Evolutionary conservation across 92 coral and sea anemone species (phyloP), one percentile per base, ranked within the genome.

Genomic region (Epizoanthus rinbou): DNA sequence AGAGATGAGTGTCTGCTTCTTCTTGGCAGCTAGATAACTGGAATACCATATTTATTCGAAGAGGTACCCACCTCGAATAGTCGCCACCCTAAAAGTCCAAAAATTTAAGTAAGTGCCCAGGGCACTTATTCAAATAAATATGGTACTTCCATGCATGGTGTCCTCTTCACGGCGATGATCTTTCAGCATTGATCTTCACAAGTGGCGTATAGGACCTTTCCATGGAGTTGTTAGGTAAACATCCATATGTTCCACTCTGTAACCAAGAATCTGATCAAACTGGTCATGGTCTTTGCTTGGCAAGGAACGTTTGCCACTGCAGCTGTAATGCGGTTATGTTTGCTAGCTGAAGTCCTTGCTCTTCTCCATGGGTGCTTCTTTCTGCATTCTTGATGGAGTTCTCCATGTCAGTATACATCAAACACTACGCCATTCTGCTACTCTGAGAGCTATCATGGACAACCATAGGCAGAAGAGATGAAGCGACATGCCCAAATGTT

Each of bases 1-100:
- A 86, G 5, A 89, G 72, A 64, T 84, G 87, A 11, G 86, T 86
- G 54, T 80, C 92, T 19, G 87, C 92, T 70, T 89, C 92, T 85
- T 89, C 89, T 56, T 80, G 89, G 14, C 59, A 63, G 62, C 84
- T 71, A 31, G 21, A 9, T 8, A 85, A 47, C 9, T 57, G 10
- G 13, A 89, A 89, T 3, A 81, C 87, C 35, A 28, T 28, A 28
- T 28, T 28, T 28, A 28, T 28, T 28, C 31, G 0, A 28, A 2
- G 0, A 28, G 2, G 31, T 2, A 28, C 31, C 31, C 31, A 28
- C 31, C 31, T 28, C 31, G 31, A 28, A 28, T 28, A 28, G 31
- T 28, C 31, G 31, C 31, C 31, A 28, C 31, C 31, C 31, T 28
- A 28, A 28, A 28, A 28, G n/a, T 28, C 2, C 2, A 28, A 28